A percentile compares a stretch with the other conserved stretches of the same genome.
Conservation (phyloP, 2,888 invertebrate genomes). For the Mongoloraphidia duomilia region DNA sequence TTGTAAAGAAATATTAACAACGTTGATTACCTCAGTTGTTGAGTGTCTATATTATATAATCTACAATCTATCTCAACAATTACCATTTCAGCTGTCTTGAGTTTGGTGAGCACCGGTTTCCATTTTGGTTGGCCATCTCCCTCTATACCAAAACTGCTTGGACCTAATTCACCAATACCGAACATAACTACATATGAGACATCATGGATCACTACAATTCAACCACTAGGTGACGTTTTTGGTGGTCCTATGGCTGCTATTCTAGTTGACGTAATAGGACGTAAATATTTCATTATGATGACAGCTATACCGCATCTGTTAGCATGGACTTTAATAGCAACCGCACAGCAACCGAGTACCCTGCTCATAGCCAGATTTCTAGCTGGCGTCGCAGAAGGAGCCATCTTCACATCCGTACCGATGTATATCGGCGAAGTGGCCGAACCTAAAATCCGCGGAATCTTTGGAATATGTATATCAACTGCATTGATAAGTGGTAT, state of each 20-base stretch:
- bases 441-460: slow-evolving; percentile 39
- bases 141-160: neutral
- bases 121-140: slow-evolving; percentile 4
- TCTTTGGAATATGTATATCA: slow-evolving; percentile 46
- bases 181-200: neutral
- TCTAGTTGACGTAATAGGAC: neutral
- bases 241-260: neutral
- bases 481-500: slow-evolving; percentile 40
- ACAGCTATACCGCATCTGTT: slow-evolving; percentile 1
- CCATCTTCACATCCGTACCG: slow-evolving; percentile 31
- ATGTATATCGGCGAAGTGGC: slow-evolving; percentile 49
- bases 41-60: too few relatives aligned
- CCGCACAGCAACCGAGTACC: neutral
- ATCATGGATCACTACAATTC: slow-evolving; percentile 2
- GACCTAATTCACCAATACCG: neutral
- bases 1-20: too few relatives aligned
- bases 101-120: neutral
- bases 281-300: slow-evolving; percentile 1
- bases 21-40: too few relatives aligned
- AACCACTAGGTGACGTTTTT: slow-evolving; percentile 1
- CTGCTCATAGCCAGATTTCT: slow-evolving; percentile 26
- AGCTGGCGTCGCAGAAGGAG: slow-evolving; percentile 42
- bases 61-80: too few relatives aligned
- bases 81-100: neutral
- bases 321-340: slow-evolving; percentile 3